Base-by-base conservation (phyloP, 53 echinoderm and acorn worm species). In the Echinometra lucunter region DNA sequence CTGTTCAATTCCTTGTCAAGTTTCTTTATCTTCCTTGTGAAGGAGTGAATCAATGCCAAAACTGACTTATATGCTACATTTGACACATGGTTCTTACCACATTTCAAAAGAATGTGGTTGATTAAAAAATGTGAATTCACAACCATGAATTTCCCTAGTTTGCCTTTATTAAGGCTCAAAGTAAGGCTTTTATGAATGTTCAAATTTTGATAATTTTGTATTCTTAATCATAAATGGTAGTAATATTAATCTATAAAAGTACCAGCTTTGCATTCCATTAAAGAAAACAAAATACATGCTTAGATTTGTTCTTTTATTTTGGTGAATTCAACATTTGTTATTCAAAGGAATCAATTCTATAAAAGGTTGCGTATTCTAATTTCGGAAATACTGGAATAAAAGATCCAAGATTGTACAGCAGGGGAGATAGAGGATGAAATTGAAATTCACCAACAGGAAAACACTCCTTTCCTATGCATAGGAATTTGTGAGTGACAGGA, bases 401-500 rank as follows among this genome's bases (percentile, higher is more conserved):
- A 72, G 72, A 72, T 34, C 72, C 72, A 72, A 72, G 72, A 34
- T 3, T 32, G 37, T 3, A 81, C 12, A 85, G 47, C 49, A 85
- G 49, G 30, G 49, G 25, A 85, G 81, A 85, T 47, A n/a, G 30
- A 85, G 47, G 49, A 47, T 49, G 6, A 21, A 85, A 85, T 85
- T 45, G 30, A 53, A 85, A 85, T 85, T 47, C 45, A 49, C 21
- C 6, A 74, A 85, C 85, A 85, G 85, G 85, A 85, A 85, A 85
- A 85, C n/a, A 85, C 47, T 85, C 85, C 85, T 28, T 47, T 85
- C 81, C 47, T 53, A 47, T 85, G 47, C 11, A 85, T 3, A n/a
- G 49, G 85, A 45, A 42, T 81, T 49, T 47, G 12, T 47, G 85
- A 49, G 30, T 85, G 85, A 85, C 85, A 85, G 85, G 53, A 85